phyloP scores from a whole-genome alignment of 2,113 vertebrate species.

The Oreochromis tanganicae region DNA sequence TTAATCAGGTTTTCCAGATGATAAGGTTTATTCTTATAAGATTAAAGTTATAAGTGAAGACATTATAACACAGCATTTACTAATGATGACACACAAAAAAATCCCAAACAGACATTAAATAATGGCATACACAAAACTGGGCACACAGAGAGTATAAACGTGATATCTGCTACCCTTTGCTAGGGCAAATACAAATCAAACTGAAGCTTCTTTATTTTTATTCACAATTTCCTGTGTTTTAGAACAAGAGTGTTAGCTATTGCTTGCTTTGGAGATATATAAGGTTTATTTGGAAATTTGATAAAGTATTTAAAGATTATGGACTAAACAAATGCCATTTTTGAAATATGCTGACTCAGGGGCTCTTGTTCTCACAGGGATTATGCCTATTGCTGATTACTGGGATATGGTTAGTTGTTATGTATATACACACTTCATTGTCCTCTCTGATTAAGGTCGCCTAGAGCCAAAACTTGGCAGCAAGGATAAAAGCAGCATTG shows the following conservation, averaged over 20 bases:
- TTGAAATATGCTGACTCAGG: slow-evolving; percentile 25
- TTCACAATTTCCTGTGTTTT: background rate
- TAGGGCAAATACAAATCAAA: background rate
- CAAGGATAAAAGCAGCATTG: slow-evolving; percentile 12
- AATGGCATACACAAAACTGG: background rate
- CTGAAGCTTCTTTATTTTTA: background rate
- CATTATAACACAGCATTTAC: background rate
- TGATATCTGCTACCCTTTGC: background rate
- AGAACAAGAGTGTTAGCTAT: background rate
- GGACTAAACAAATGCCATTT: background rate
- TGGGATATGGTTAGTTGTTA: slow-evolving; percentile 20
- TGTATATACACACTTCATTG: slow-evolving; percentile 10
- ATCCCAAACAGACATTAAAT: background rate
- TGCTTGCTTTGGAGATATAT: background rate
- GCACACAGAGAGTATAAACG: background rate
- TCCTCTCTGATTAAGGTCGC: slow-evolving; percentile 28
- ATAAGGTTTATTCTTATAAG: background rate
- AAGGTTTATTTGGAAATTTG: background rate
- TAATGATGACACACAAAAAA: background rate
- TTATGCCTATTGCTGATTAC: slow-evolving; percentile 32
- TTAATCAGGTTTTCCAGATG: background rate
- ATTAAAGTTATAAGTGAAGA: background rate
- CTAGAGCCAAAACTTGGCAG: slow-evolving; percentile 9
- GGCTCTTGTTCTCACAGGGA: slow-evolving; percentile 33
- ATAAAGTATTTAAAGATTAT: background rate